These are phyloP conservation scores for Leptoclinus maculatus DNA, from an alignment of 2,797 vertebrate genomes.

Conservation along the genomic window DNA sequence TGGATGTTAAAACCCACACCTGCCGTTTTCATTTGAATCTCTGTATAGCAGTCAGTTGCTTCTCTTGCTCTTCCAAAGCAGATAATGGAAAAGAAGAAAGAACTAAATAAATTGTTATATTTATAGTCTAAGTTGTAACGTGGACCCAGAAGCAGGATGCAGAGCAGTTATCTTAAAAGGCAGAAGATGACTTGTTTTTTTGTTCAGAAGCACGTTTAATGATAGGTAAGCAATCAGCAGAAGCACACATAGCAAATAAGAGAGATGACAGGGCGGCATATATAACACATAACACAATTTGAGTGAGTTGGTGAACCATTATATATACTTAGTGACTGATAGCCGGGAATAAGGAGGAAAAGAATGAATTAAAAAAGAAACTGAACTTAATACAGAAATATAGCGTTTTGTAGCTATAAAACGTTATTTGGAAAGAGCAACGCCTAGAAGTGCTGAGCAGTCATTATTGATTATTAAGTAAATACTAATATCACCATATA, in stretches of 20 bases:
- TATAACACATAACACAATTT: conserved; percentile 1
- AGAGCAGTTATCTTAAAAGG: background rate
- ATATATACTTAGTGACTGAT: background rate
- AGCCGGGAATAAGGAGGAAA: background rate
- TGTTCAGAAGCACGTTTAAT: conserved; percentile 5
- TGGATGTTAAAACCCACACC: conserved; percentile 9
- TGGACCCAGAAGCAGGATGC: conserved; percentile 2
- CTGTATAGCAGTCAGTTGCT: background rate
- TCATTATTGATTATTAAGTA: conserved; percentile 5
- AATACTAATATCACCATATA: conserved; percentile 3
- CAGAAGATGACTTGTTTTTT: background rate
- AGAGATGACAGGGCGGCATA: background rate
- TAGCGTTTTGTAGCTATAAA: background rate
- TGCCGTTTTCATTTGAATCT: background rate
- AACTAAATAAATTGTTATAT: background rate
- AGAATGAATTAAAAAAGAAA: background rate
- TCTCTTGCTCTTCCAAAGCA: background rate
- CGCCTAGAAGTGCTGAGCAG: background rate
- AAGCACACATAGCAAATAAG: conserved; percentile 8
- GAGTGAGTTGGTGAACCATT: background rate
- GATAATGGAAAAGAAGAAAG: background rate
- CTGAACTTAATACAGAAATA: background rate
- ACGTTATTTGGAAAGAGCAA: background rate
- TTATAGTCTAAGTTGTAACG: background rate
- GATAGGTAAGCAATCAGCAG: conserved; percentile 2